Evolutionary conservation across 2,113 vertebrate species (phyloP).

Genomic region (Micronycteris hirsuta): DNA sequence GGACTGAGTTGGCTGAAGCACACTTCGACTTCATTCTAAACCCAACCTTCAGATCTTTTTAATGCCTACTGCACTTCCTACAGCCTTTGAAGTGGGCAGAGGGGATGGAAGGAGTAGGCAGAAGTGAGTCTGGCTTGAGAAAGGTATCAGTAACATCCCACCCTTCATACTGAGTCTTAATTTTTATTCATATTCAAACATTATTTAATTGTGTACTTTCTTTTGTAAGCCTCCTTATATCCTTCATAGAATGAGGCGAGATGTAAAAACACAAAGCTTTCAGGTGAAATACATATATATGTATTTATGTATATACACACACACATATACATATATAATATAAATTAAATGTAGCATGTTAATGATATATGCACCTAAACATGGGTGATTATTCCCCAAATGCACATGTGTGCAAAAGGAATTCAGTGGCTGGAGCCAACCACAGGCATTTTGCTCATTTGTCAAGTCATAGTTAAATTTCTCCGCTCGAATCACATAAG

Average conservation of each 20-base stretch:
- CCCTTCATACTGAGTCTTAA: neutral
- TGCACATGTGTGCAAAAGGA: neutral
- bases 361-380: neutral
- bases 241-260: neutral
- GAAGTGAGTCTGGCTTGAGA: neutral
- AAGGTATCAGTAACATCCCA: neutral
- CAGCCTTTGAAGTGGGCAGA: neutral
- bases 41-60: neutral
- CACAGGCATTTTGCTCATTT: neutral
- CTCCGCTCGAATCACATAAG: neutral
- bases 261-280: neutral
- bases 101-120: neutral
- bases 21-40: neutral
- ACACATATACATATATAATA: neutral
- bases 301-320: neutral
- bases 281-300: neutral
- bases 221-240: neutral
- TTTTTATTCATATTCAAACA: neutral
- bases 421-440: neutral
- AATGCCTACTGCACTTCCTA: rapidly evolving
- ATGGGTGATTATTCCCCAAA: too few species aligned
- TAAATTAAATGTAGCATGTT: neutral
- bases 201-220: neutral
- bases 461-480: neutral
- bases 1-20: neutral